phyloP scores from a whole-genome alignment of 2,888 invertebrate genomes.

The Pachydiplax longipennis region DNA sequence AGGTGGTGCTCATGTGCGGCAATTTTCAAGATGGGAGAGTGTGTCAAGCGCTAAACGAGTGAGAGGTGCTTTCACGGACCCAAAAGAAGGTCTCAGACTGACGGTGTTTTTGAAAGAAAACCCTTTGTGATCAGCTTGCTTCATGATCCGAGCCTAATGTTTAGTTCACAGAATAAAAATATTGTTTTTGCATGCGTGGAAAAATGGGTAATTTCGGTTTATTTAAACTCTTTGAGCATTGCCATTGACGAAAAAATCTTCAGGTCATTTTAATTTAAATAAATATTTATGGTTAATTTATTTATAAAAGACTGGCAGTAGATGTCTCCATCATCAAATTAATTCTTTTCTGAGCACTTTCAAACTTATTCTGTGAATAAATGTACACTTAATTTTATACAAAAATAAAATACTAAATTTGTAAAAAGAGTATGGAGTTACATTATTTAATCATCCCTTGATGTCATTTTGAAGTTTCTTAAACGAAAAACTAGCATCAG shows the following conservation, averaged over 20 bases:
- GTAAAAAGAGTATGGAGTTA: background rate
- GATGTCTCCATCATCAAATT: background rate
- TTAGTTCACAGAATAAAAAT: background rate
- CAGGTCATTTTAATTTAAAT: background rate
- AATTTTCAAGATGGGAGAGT: background rate
- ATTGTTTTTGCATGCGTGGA: background rate
- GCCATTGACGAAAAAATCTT: background rate
- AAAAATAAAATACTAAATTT: background rate
- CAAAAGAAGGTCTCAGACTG: background rate
- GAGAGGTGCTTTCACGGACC: background rate
- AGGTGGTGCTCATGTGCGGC: background rate
- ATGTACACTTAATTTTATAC: slow-evolving; percentile 23
- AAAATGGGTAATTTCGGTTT: background rate
- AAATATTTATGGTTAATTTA: slow-evolving; percentile 31
- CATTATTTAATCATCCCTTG: background rate
- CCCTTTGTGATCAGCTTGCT: background rate
- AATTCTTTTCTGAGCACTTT: slow-evolving; percentile 7
- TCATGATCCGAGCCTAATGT: background rate
- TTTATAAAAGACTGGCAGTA: background rate
- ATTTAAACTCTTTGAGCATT: background rate
- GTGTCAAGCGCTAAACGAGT: background rate
- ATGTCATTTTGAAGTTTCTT: too few relatives aligned
- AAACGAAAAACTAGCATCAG: too few relatives aligned
- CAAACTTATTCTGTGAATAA: slow-evolving; percentile 8
- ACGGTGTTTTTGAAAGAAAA: background rate